These are phyloP conservation scores for Lophotriccus pileatus DNA, from an alignment of 2,797 vertebrate genomes.

Conservation along the genomic window DNA sequence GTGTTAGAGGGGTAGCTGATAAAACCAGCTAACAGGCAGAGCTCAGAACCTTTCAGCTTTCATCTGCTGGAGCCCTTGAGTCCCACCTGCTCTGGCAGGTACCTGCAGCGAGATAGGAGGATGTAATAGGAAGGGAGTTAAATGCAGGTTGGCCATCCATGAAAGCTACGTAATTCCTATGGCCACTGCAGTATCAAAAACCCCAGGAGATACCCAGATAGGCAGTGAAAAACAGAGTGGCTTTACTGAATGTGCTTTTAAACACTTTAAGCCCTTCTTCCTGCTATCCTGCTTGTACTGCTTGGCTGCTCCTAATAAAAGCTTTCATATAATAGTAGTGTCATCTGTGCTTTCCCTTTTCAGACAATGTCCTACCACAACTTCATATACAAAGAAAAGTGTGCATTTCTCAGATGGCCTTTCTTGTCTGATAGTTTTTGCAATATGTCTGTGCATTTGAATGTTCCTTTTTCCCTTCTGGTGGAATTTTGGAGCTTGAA, in stretches of 20 bases:
- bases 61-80: not conserved
- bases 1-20: not conserved
- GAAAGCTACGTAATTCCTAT: not conserved
- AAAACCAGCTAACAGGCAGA: not conserved
- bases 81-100: not conserved
- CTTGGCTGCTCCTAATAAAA: not conserved
- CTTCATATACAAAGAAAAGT: not conserved
- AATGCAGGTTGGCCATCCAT: not conserved
- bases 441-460: not conserved
- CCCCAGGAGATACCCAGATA: not conserved
- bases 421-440: not conserved
- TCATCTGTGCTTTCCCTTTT: not conserved
- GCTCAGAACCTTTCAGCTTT: not conserved
- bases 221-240: not conserved
- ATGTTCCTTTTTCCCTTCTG: not conserved
- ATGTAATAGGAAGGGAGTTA: not conserved
- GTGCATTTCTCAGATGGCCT: not conserved
- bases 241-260: not conserved
- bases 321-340: not conserved
- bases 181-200: not conserved
- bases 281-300: not conserved
- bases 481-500: not conserved
- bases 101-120: not conserved
- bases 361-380: not conserved
- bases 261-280: not conserved